Evolutionary conservation across 2,888 invertebrate genomes (phyloP).

Genomic region (Hartigia nigra): DNA sequence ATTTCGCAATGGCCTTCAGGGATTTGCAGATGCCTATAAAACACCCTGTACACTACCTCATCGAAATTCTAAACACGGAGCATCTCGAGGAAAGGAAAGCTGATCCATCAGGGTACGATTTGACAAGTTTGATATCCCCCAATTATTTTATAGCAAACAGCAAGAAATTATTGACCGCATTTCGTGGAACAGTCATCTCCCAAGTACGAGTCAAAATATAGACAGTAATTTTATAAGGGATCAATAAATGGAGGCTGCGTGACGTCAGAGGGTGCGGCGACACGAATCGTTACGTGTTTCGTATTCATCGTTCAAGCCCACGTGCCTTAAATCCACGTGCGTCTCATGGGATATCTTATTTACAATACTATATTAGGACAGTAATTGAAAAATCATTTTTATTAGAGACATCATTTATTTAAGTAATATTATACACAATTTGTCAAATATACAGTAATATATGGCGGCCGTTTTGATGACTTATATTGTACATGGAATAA

Average conservation of each 20-base stretch:
- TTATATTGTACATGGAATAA: background rate
- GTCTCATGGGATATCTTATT: slow-evolving; percentile 11
- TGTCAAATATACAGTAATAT: background rate
- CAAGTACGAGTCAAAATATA: slow-evolving; percentile 26
- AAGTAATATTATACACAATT: background rate
- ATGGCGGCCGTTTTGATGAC: background rate
- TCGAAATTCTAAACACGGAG: background rate
- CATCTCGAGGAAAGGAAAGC: background rate
- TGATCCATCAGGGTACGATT: background rate
- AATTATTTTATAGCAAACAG: background rate
- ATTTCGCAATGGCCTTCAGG: background rate
- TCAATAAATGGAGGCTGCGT: slow-evolving; percentile 60
- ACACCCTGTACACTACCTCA: background rate
- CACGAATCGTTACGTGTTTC: slow-evolving; percentile 40
- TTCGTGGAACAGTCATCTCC: background rate
- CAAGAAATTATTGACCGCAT: background rate
- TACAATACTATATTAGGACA: background rate
- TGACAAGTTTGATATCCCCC: background rate
- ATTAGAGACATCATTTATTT: background rate
- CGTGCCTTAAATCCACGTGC: slow-evolving; percentile 16
- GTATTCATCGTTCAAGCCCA: background rate
- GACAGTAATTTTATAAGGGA: slow-evolving; percentile 53
- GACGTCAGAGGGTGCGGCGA: slow-evolving; percentile 60
- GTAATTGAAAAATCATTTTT: background rate
- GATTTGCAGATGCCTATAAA: background rate